These are phyloP conservation scores for Euproctis similis DNA, from an alignment of 2,888 invertebrate species.

Conservation along the genomic window DNA sequence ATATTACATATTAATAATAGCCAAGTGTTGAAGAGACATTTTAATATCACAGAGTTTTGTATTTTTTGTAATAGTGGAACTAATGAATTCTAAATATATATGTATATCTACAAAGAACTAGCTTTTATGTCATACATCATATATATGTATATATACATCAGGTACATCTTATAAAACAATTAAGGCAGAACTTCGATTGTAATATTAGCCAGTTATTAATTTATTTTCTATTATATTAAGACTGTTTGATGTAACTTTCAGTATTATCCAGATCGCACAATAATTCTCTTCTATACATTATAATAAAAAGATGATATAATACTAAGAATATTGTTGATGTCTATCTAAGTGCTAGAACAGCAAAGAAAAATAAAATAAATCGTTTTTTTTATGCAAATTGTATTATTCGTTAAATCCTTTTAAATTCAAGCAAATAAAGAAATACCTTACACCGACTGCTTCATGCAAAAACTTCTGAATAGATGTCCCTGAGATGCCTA, in stretches of 20 bases:
- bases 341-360: slow-evolving; percentile 46
- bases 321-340: slow-evolving; percentile 45
- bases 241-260: slow-evolving; percentile 49
- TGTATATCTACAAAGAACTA: too few species aligned
- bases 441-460: too few species aligned
- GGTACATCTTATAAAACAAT: slow-evolving; percentile 9
- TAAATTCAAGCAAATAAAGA: too few species aligned
- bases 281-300: slow-evolving; percentile 46
- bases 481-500: too few species aligned
- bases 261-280: slow-evolving; percentile 55
- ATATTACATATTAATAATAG: slow-evolving; percentile 15
- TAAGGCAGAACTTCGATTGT: background rate
- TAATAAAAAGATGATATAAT: slow-evolving; percentile 21
- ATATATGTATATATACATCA: slow-evolving; percentile 4
- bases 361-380: too few species aligned
- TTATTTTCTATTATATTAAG: slow-evolving; percentile 37
- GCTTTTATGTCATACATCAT: slow-evolving; percentile 3
- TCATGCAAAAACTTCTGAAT: too few species aligned
- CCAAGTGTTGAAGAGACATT: slow-evolving; percentile 10
- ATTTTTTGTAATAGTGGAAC: slow-evolving; percentile 41
- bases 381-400: too few species aligned
- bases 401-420: too few species aligned
- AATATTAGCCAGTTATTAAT: too few species aligned
- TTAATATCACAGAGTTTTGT: slow-evolving; percentile 30
- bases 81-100: slow-evolving; percentile 7